Base-by-base conservation (phyloP, 2,797 vertebrate genomes). In the Oreochromis mossambicus region DNA sequence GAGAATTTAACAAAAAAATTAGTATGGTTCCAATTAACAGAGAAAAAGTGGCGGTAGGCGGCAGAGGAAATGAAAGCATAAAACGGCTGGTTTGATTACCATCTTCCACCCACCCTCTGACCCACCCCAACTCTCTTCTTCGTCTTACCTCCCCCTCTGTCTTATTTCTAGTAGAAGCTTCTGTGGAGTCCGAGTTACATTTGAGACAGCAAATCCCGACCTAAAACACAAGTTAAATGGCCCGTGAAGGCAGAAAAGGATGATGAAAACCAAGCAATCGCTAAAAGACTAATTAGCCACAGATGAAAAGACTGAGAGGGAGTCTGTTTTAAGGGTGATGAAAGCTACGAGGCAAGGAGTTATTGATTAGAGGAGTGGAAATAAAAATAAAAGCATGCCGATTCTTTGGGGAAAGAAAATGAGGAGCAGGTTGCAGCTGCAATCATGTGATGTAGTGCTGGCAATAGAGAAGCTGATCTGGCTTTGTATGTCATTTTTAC, bases 41-140 rank as follows among this genome's bases (percentile, higher is more conserved):
- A 83, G 83, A 78, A 89, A 90, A 91, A 84, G 80, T 82, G 81
- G 86, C 54, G 36, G 87, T 77, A 80, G 88, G 88, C 87, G 5
- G 83, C 73, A 70, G 70, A 90, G 94, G 92, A 95, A 96, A 94
- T 95, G 87, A 94, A 92, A 91, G 82, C 92, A 95, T 94, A 83
- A 93, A 94, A 93, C 56, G 88, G 89, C 88, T 89, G 88, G 87
- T 95, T 95, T 92, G 87, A 90, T 90, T 94, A 92, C 70, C 81
- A 85, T 87, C 83, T 83, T 82, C 56, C 52, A 46, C 43, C 19
- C 70, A 56, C 58, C 19, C 58, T 1, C 2, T 5, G 5, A 7
- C 21, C 66, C 38, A 70, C 55, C 13, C 63, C 26, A 13, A 19
- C 43, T 36, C 38, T 79, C 50, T n/a, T 66, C 46, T 24, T 58